Evolutionary conservation across 37 sponge, comb jelly and placozoan genomes (phyloP).

Genomic region (Halisarca cf. caerulea): DNA sequence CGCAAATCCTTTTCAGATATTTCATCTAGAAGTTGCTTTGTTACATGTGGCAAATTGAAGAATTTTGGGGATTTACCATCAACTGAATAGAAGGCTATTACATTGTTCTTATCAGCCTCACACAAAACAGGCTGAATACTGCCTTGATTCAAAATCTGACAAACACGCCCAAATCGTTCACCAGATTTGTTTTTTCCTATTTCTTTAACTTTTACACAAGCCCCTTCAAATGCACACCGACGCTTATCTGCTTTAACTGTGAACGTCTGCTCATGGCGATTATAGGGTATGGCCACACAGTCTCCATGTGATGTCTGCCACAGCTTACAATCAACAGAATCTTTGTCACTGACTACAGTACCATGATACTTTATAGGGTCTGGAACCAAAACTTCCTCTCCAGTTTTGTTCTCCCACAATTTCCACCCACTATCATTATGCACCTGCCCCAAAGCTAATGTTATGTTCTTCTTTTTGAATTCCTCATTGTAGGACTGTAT

Average conservation of each 20-base stretch:
- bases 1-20: background rate
- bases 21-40: background rate
- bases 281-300: slow-evolving; percentile 61
- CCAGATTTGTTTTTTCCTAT: background rate
- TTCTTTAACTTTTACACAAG: slow-evolving; percentile 47
- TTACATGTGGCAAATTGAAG: slow-evolving; percentile 60
- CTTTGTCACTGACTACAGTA: background rate
- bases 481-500: background rate
- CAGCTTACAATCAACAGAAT: background rate
- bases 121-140: slow-evolving; percentile 38
- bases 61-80: slow-evolving; percentile 51
- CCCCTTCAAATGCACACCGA: slow-evolving; percentile 67
- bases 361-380: no score
- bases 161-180: slow-evolving; percentile 34
- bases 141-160: slow-evolving; percentile 16
- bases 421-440: slow-evolving; percentile 13
- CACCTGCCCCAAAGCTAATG: background rate
- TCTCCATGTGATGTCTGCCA: background rate
- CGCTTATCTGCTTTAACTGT: slow-evolving; percentile 36
- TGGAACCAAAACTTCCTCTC: background rate
- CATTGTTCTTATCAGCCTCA: slow-evolving; percentile 27
- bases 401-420: background rate
- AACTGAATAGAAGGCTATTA: slow-evolving; percentile 55
- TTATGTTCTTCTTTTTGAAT: background rate
- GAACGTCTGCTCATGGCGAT: slow-evolving; percentile 1